Conservation (phyloP, 92 coral and sea anemone genomes). For the Palythoa grandiflora region DNA sequence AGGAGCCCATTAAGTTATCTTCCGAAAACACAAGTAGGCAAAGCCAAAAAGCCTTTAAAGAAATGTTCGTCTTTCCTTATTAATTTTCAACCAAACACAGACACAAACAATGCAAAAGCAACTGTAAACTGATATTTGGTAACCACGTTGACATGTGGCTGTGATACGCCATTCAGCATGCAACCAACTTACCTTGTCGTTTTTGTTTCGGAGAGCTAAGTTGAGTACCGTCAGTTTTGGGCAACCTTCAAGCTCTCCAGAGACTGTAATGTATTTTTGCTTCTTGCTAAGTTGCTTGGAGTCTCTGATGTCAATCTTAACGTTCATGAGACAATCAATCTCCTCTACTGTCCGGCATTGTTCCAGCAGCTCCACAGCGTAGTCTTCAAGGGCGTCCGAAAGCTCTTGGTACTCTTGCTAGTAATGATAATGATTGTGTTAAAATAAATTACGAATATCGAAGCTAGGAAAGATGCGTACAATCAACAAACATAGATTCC, state of each 20-base stretch:
- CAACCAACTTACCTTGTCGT: conserved; percentile 55
- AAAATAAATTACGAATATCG: too few species aligned
- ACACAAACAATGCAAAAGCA: too few species aligned
- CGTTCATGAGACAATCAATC: conserved; percentile 60
- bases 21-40: too few species aligned
- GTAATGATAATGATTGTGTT: conserved; percentile 14
- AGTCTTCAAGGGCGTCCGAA: conserved; percentile 59
- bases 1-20: too few species aligned
- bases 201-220: conserved; percentile 65
- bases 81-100: too few species aligned
- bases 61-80: too few species aligned
- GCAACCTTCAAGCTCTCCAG: conserved; percentile 43
- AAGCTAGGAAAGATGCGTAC: background rate
- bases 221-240: conserved; percentile 65
- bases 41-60: too few species aligned
- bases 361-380: conserved; percentile 67
- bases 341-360: conserved; percentile 72
- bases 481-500: too few species aligned
- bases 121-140: too few species aligned
- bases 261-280: conserved; percentile 39
- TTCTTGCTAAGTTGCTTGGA: conserved; percentile 26
- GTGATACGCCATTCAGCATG: too few species aligned
- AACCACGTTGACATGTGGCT: too few species aligned
- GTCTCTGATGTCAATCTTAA: conserved; percentile 37
- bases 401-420: conserved; percentile 55